Evolutionary conservation across 2,888 invertebrate genomes (phyloP).

Genomic region (Tanytarsus gracilentus): DNA sequence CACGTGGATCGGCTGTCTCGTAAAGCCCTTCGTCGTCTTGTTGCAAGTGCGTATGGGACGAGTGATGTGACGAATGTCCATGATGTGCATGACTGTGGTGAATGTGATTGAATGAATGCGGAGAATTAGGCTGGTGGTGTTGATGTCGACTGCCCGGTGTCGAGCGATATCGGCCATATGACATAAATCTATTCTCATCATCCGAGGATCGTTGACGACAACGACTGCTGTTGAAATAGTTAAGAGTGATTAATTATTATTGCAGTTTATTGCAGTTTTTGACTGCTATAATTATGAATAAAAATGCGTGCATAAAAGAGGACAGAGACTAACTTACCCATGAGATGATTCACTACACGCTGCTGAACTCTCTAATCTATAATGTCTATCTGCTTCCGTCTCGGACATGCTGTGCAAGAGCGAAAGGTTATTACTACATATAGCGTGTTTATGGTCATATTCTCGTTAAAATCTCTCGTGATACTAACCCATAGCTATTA

Average conservation of each 20-base stretch:
- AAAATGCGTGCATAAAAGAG: neutral
- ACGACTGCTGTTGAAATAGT: constrained; percentile 45
- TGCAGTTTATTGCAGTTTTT: neutral
- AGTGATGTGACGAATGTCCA: constrained; percentile 47
- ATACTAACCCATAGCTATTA: constrained; percentile 8
- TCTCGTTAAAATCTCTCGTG: no score
- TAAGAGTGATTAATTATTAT: neutral
- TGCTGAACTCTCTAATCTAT: constrained; percentile 67
- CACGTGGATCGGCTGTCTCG: constrained; percentile 73
- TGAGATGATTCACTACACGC: constrained; percentile 65
- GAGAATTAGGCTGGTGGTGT: constrained; percentile 46
- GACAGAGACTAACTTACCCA: constrained; percentile 46
- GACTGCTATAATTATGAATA: neutral
- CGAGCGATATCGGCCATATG: constrained; percentile 56
- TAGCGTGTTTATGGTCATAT: neutral
- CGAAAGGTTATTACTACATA: neutral
- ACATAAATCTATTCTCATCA: constrained; percentile 63
- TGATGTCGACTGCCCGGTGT: constrained; percentile 48
- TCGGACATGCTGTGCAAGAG: constrained; percentile 55
- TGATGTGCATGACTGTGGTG: constrained; percentile 46
- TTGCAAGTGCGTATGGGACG: constrained; percentile 50
- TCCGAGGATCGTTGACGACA: constrained; percentile 51
- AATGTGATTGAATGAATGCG: constrained; percentile 45
- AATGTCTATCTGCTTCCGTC: constrained; percentile 80
- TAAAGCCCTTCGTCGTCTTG: constrained; percentile 78